Evolutionary conservation across 2,888 invertebrate species (phyloP).

Genomic region (Orthosia cruda): DNA sequence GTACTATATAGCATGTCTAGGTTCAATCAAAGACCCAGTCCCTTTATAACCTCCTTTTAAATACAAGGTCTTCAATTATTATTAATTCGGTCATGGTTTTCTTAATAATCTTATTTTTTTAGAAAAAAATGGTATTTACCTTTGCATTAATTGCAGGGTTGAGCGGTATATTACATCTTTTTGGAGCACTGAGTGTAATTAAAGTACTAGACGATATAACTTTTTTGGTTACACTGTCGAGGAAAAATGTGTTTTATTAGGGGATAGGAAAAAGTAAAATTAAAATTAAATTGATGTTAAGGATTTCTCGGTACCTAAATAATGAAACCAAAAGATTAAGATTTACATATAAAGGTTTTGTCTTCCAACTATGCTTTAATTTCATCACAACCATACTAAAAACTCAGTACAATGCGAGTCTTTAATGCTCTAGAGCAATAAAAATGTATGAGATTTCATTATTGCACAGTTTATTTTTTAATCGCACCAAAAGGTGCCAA

Average conservation of each 20-base stretch:
- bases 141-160: constrained; percentile 30
- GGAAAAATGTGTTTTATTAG: too few species aligned
- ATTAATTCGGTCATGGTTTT: constrained; percentile 56
- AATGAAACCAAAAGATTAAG: too few species aligned
- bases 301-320: too few species aligned
- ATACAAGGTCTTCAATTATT: constrained; percentile 52
- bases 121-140: constrained; percentile 46
- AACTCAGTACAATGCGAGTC: too few species aligned
- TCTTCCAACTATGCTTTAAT: too few species aligned
- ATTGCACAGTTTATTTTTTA: too few species aligned
- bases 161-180: not conserved
- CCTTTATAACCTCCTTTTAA: constrained; percentile 49
- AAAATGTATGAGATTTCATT: too few species aligned
- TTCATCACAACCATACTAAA: too few species aligned
- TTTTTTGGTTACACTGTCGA: not conserved
- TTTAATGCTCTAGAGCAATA: too few species aligned
- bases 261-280: not conserved
- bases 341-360: too few species aligned
- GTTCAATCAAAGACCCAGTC: constrained; percentile 5
- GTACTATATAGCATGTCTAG: not conserved
- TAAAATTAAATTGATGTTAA: too few species aligned
- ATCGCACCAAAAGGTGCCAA: too few species aligned
- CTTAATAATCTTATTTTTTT: constrained; percentile 37
- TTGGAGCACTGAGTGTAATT: constrained; percentile 13
- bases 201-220: not conserved